Evolutionary conservation across 2,113 vertebrate species (phyloP).

Genomic region (Nyctibius bracteatus): DNA sequence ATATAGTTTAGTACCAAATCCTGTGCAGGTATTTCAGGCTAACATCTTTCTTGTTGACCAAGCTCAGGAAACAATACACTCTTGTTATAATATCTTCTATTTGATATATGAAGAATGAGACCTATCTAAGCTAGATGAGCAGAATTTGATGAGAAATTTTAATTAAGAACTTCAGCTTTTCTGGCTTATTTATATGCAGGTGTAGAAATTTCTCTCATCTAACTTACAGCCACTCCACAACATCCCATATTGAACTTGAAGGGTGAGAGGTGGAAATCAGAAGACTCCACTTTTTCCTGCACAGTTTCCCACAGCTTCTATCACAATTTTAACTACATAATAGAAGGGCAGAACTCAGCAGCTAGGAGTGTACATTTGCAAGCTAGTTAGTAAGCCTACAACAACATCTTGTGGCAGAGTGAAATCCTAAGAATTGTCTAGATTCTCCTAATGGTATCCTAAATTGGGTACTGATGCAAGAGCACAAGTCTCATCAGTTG

Average conservation of each 20-base stretch:
- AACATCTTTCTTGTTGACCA: background rate
- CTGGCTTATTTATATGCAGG: background rate
- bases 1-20: background rate
- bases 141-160: background rate
- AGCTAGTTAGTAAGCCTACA: background rate
- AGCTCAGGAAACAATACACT: background rate
- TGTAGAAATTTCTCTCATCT: background rate
- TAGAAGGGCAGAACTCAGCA: background rate
- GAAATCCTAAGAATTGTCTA: background rate
- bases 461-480: background rate
- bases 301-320: background rate
- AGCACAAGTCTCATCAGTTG: background rate
- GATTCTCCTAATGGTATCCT: background rate
- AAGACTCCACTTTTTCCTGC: background rate
- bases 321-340: background rate
- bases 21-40: background rate
- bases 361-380: background rate
- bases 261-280: background rate
- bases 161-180: background rate
- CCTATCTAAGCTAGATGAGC: background rate
- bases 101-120: background rate
- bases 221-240: background rate
- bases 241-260: background rate
- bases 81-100: background rate
- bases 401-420: background rate